Evolutionary conservation across 2,797 vertebrate genomes (phyloP), one percentile per base, ranked within the genome.

Genomic region (Eidolon dupreanum): DNA sequence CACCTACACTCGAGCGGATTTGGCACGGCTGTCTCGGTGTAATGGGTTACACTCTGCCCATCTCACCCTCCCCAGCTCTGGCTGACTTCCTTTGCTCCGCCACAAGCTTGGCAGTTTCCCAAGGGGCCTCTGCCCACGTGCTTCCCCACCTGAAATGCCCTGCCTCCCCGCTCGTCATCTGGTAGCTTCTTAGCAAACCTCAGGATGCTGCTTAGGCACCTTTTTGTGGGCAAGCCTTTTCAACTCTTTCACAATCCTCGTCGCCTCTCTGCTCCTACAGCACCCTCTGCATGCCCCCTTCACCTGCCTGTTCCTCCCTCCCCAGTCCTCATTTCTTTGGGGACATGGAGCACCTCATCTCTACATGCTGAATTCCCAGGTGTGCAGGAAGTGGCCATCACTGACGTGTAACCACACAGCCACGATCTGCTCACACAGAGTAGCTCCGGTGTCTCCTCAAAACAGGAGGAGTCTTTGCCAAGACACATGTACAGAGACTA

Each of bases 401-500:
- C 36, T 10, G 75, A 24, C 36, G 10, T 16, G 22, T 51, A 13
- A 57, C 31, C 49, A 24, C 74, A 86, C 0, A 0, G 3, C 12
- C 71, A 87, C 11, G 16, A 6, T 26, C 0, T 12, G 9, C 20
- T 9, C 53, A 85, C 66, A 90, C 19, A 22, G 46, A 20, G 2
- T 6, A 79, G 75, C 81, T 74, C 79, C 78, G 65, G 17, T 36
- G 63, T 81, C 75, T 71, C n/a, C 75, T 88, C 46, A 65, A 65
- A 83, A 71, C 49, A 68, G 15, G 22, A 26, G 68, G 0, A 31
- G 33, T 51, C 17, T 85, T 46, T 65, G 33, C 38, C 38, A 61
- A 38, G 70, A 38, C 13, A 11, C 12, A 22, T 49, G 51, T 24
- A 36, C 0, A 38, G 36, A 83, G 26, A 15, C 73, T 63, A 43